A percentile compares a stretch with the other conserved stretches of the same genome.
phyloP scores from a whole-genome alignment of 2,888 invertebrate genomes.

The Ormyrus thymus region DNA sequence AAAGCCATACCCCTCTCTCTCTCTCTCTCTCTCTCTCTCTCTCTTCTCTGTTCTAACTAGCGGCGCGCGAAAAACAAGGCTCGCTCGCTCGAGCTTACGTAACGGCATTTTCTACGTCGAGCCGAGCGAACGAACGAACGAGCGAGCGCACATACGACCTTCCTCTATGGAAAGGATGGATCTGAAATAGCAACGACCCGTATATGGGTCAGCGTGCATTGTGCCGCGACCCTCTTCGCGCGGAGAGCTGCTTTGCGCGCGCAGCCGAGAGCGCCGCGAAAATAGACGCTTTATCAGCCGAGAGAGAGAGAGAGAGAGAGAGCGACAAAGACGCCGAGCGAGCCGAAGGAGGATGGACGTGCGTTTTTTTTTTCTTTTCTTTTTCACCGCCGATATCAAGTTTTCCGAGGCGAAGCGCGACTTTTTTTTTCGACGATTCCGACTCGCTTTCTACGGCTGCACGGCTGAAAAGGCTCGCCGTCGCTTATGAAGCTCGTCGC shows the following conservation, averaged over 20 bases:
- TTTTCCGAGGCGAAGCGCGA: no score
- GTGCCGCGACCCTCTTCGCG: slow-evolving; percentile 69
- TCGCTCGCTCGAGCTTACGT: slow-evolving; percentile 58
- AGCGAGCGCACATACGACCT: slow-evolving; percentile 67
- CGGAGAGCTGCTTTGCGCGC: slow-evolving; percentile 61
- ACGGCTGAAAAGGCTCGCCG: no score
- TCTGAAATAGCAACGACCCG: slow-evolving; percentile 76
- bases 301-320: no score
- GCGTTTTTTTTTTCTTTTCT: no score
- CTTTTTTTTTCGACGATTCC: no score
- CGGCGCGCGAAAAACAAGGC: slow-evolving; percentile 45
- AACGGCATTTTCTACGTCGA: slow-evolving; percentile 61
- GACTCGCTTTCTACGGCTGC: no score
- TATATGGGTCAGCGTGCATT: slow-evolving; percentile 75
- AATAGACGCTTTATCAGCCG: slow-evolving; percentile 70
- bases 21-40: slow-evolving; percentile 17
- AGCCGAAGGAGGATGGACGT: neutral
- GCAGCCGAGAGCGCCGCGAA: slow-evolving; percentile 63
- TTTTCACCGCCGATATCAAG: no score
- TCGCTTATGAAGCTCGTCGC: no score
- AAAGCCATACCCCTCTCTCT: slow-evolving; percentile 33
- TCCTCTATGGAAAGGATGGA: slow-evolving; percentile 75
- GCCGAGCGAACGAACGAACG: neutral
- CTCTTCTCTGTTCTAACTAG: neutral
- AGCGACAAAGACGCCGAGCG: neutral